These are phyloP conservation scores for Sebastiscus tertius DNA, from an alignment of 2,797 vertebrate genomes.

Conservation along the genomic window DNA sequence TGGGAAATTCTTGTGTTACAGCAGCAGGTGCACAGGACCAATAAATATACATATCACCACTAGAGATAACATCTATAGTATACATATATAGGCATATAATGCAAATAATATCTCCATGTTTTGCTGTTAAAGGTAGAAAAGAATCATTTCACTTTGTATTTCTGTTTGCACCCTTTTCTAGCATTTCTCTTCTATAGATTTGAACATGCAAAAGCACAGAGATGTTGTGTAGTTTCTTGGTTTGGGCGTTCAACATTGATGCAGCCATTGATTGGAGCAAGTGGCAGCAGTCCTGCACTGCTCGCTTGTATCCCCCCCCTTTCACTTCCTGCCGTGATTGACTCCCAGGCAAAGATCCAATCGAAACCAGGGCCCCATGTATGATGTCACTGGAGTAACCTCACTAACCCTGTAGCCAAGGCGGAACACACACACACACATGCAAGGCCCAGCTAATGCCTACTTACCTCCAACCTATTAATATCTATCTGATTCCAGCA, in stretches of 20 bases:
- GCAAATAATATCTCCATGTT: neutral
- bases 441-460: slow-evolving; percentile 22
- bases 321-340: slow-evolving; percentile 68
- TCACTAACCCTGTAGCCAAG: slow-evolving; percentile 55
- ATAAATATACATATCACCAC: too few relatives aligned
- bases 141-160: neutral
- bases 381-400: slow-evolving; percentile 76
- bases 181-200: neutral
- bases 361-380: slow-evolving; percentile 55
- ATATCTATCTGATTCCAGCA: slow-evolving; percentile 32
- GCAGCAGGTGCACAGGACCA: too few relatives aligned
- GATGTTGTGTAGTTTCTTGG: neutral
- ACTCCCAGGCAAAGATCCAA: slow-evolving; percentile 68
- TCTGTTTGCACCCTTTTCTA: neutral
- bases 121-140: neutral
- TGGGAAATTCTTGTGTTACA: too few relatives aligned
- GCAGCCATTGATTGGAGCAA: slow-evolving; percentile 70
- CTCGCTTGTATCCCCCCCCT: slow-evolving; percentile 51
- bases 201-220: neutral
- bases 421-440: slow-evolving; percentile 12
- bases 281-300: slow-evolving; percentile 45
- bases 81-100: neutral
- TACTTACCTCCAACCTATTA: slow-evolving; percentile 43
- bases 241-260: slow-evolving; percentile 38
- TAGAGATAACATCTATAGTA: too few relatives aligned